phyloP scores from a whole-genome alignment of 2,113 vertebrate species.

The Phalacrocorax carbo region DNA sequence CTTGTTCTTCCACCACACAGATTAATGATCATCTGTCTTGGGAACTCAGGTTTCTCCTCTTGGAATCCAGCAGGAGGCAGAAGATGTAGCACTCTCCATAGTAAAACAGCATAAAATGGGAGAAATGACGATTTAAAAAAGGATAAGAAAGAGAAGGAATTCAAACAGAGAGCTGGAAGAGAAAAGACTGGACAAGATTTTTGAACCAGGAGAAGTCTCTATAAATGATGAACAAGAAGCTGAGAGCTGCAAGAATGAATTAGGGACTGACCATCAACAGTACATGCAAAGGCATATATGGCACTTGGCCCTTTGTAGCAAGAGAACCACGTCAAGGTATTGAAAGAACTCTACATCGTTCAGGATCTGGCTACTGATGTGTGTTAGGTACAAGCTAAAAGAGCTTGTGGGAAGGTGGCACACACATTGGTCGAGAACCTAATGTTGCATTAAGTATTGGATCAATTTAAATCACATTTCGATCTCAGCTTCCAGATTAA shows the following conservation, averaged over 20 bases:
- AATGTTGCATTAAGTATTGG: not conserved
- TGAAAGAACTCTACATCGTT: not conserved
- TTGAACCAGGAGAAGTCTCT: not conserved
- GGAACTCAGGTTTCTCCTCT: not conserved
- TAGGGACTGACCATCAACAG: not conserved
- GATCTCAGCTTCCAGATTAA: not conserved
- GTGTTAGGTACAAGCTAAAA: not conserved
- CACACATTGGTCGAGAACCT: accelerated
- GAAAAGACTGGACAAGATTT: not conserved
- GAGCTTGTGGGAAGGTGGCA: not conserved
- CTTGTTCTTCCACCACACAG: not conserved
- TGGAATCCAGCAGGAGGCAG: not conserved
- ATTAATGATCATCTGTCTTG: not conserved
- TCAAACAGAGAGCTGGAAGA: not conserved
- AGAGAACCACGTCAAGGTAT: not conserved
- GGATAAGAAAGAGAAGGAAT: not conserved
- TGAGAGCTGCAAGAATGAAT: not conserved
- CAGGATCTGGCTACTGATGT: not conserved
- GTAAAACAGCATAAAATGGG: not conserved
- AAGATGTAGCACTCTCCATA: not conserved
- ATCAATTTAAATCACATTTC: not conserved
- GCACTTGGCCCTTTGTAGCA: not conserved
- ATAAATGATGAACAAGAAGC: not conserved
- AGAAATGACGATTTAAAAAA: not conserved
- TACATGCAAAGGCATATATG: not conserved